Conservation (phyloP, 2,797 vertebrate genomes). For the Manis pentadactyla region DNA sequence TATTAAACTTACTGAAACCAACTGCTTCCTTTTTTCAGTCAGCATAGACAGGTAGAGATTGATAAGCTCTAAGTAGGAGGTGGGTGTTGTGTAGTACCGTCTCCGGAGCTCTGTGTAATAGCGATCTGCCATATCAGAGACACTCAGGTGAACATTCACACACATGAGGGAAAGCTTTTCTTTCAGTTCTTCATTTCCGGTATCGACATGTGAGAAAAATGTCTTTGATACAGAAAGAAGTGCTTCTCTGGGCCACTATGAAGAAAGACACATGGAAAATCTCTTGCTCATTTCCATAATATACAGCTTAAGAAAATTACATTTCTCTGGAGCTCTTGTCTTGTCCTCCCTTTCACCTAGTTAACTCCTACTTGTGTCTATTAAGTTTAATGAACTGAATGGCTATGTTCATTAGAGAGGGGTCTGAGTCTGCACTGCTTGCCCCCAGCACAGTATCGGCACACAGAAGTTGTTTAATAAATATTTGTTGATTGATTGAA, state of each 20-base stretch:
- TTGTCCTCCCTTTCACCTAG: not conserved
- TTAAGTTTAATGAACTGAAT: not conserved
- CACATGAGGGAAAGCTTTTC: slow-evolving; percentile 91
- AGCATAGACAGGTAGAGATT: slow-evolving; percentile 93
- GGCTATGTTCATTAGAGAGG: not conserved
- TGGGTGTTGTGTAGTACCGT: slow-evolving; percentile 93
- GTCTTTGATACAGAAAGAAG: slow-evolving; percentile 92
- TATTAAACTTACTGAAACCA: slow-evolving; percentile 86
- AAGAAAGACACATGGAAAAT: slow-evolving; percentile 43
- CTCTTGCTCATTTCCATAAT: not conserved
- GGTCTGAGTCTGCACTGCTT: not conserved
- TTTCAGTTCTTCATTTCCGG: slow-evolving; percentile 88
- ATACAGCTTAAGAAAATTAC: not conserved
- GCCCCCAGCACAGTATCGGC: not conserved
- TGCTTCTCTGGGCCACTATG: slow-evolving; percentile 92
- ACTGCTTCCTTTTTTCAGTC: slow-evolving; percentile 88
- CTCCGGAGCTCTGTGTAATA: slow-evolving; percentile 91
- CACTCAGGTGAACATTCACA: slow-evolving; percentile 92
- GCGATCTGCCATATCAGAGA: slow-evolving; percentile 90
- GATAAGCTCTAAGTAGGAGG: slow-evolving; percentile 94
- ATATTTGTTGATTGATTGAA: not conserved
- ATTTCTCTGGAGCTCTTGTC: not conserved
- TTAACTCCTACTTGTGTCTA: not conserved
- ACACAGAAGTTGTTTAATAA: not conserved
- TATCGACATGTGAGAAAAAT: slow-evolving; percentile 90